phyloP scores from a whole-genome alignment of 1,140 invertebrate genomes.

The honey bee (Apis mellifera) region Amel_HAv3.1 CM009934.2:3197501-3198000 shows the following conservation, averaged over 20 bases:
- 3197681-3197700: constrained; percentile 70
- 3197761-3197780: constrained; percentile 70
- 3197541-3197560: constrained; percentile 66
- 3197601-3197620: constrained; percentile 72
- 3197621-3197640: constrained; percentile 75
- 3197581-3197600: constrained; percentile 72
- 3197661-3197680: constrained; percentile 77
- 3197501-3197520: constrained; percentile 66
- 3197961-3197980: too few relatives aligned
- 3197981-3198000: too few relatives aligned
- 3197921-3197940: neutral
- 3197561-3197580: constrained; percentile 59
- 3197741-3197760: constrained; percentile 73
- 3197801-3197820: constrained; percentile 63
- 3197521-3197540: constrained; percentile 43
- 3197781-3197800: constrained; percentile 69
- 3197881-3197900: constrained; percentile 1
- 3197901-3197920: neutral
- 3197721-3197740: constrained; percentile 37
- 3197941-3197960: too few relatives aligned
- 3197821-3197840: constrained; percentile 50
- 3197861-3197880: constrained; percentile 50
- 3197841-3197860: constrained; percentile 63
- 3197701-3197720: constrained; percentile 30
- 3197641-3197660: constrained; percentile 79